Conservation (phyloP, 2,797 vertebrate genomes). For the Lerista edwardsae region DNA sequence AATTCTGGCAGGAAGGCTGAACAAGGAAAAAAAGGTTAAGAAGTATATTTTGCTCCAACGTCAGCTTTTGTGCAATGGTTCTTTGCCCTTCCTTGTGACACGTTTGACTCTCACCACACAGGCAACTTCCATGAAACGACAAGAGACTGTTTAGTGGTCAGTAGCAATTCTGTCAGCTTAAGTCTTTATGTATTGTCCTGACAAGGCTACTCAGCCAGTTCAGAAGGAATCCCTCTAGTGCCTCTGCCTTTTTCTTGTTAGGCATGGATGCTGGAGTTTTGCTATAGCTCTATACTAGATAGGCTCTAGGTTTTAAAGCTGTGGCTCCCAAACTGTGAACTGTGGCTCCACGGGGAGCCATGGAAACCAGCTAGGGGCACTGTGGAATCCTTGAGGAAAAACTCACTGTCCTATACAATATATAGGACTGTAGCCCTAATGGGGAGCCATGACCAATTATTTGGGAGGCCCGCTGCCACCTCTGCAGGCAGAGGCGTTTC, state of each 20-base stretch:
- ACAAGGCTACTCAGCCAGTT: conserved; percentile 24
- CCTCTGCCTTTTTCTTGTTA: background rate
- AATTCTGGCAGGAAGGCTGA: background rate
- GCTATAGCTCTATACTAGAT: background rate
- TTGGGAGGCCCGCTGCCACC: too few relatives aligned
- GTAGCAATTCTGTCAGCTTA: background rate
- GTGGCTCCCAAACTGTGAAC: too few relatives aligned
- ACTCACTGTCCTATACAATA: too few relatives aligned
- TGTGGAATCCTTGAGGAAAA: too few relatives aligned
- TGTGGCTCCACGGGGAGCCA: too few relatives aligned
- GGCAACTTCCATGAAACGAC: conserved; percentile 25
- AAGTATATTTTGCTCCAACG: conserved; percentile 20
- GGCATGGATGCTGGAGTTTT: background rate
- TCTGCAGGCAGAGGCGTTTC: too few relatives aligned
- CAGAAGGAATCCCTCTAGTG: conserved; percentile 30
- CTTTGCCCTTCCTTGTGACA: conserved; percentile 34
- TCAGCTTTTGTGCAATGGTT: conserved; percentile 14
- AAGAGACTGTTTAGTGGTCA: background rate
- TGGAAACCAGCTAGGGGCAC: too few relatives aligned
- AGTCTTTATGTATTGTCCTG: conserved; percentile 27
- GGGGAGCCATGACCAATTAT: too few relatives aligned
- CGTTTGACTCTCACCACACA: background rate
- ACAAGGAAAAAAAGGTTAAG: conserved; percentile 18
- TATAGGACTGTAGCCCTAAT: too few relatives aligned
- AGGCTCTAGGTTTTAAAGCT: background rate